Conservation (phyloP, 2,113 vertebrate species). For the Gadus chalcogrammus region DNA sequence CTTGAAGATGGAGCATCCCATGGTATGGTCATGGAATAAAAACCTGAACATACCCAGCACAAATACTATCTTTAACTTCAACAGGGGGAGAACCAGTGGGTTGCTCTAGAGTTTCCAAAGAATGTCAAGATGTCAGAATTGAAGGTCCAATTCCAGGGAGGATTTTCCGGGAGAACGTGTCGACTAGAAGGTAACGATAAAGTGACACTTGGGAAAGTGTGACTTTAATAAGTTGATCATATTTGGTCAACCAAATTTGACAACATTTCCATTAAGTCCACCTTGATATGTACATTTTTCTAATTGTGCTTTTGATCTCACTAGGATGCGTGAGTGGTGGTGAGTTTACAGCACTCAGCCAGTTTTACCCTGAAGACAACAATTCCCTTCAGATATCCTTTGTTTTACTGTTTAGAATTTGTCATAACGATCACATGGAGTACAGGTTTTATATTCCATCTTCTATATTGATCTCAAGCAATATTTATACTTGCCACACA, state of each 20-base stretch:
- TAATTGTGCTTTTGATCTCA: background rate
- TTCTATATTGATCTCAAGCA: no score
- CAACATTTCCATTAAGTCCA: no score
- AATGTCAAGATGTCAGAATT: constrained; percentile 74
- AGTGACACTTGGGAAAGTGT: no score
- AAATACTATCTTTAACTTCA: constrained; percentile 2
- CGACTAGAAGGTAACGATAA: constrained; percentile 79
- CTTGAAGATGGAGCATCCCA: no score
- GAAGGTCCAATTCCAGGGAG: constrained; percentile 92
- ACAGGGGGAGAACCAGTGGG: constrained; percentile 89
- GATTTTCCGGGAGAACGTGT: constrained; percentile 84
- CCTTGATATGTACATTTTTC: background rate
- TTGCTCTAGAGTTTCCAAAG: constrained; percentile 83
- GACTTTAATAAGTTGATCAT: no score
- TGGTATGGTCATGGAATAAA: no score
- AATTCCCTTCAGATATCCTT: constrained; percentile 95
- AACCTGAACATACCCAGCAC: no score
- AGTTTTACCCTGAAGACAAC: constrained; percentile 87
- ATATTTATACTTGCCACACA: no score
- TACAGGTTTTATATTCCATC: background rate
- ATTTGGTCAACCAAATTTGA: no score
- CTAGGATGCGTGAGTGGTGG: constrained; percentile 74
- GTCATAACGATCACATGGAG: background rate
- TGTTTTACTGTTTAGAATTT: background rate
- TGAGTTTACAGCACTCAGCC: constrained; percentile 62